phyloP scores from a whole-genome alignment of 2,113 vertebrate species.

The Isurus oxyrinchus region DNA sequence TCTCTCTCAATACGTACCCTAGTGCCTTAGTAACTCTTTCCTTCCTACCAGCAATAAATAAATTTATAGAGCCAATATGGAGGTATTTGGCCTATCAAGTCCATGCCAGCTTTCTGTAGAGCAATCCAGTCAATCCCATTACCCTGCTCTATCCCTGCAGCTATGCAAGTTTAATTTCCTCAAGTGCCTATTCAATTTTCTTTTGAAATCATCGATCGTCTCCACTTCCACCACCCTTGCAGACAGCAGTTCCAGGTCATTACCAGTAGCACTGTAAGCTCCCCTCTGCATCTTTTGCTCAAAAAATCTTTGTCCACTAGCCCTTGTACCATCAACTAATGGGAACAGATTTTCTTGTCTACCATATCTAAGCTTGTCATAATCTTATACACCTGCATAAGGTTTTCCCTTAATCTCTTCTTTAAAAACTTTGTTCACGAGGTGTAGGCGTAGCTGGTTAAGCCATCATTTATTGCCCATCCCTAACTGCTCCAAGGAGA shows the following conservation, averaged over 20 bases:
- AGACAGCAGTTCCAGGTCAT: neutral
- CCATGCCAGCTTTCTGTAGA: neutral
- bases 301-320: no score
- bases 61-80: neutral
- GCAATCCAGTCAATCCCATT: neutral
- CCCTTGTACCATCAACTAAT: no score
- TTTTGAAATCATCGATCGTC: neutral
- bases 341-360: no score
- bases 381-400: no score
- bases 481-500: no score
- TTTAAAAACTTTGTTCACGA: no score
- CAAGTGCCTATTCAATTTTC: neutral
- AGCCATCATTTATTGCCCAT: no score
- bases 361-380: no score
- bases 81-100: neutral
- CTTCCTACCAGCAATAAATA: neutral
- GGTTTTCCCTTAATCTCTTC: no score
- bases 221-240: neutral
- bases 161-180: neutral
- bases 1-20: neutral
- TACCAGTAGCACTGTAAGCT: neutral
- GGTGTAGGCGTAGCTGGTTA: no score
- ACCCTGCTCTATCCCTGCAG: neutral
- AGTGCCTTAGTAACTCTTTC: conserved; percentile 2
- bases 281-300: no score